Base-by-base conservation (phyloP, 2,888 invertebrate genomes). In the Patella pellucida region DNA sequence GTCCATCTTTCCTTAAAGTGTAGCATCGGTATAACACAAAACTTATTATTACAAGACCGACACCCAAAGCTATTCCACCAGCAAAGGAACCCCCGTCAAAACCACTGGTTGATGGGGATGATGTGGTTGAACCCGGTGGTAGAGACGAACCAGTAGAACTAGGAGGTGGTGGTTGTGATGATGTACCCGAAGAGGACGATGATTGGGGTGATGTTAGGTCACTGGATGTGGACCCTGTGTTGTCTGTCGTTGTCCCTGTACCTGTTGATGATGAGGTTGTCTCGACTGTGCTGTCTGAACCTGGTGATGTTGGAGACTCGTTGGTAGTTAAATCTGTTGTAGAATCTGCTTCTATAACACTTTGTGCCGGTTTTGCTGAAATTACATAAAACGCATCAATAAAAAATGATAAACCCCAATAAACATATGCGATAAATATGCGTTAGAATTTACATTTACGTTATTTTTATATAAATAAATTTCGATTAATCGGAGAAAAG, bases 11-110 rank as follows among this genome's bases (percentile, higher is more conserved):
- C 23, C 56, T 72, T 5, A 23, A 27, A n/a, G 23, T 31, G 54
- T 73, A 73, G 27, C 73, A 73, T 23, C 52, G 41, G 67, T 73
- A 73, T 9, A 16, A 68, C 23, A 69, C 52, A 27, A 73, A 69
- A 52, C 19, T 50, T 15, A 68, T 14, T 19, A 52, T 12, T 4
- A 68, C 7, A 23, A 73, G 52, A 14, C 69, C 74, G n/a, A 54
- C 74, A 54, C 74, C 74, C 9, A 74, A 56, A 3, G 74, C 74
- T 12, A 74, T 69, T 15, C 74, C 74, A 19, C 69, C 74, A 23
- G n/a, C 69, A 52, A 74, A 74, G 4, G 69, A 69, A 1, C 69
- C 74, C 1, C 31, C 74, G 54, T 74, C 69, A 69, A 74, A 74
- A 19, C 52, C 68, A 54, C 12, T 50, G 41, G 56, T n/a, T 9